phyloP scores from a whole-genome alignment of 2,797 vertebrate genomes.

The Esox masquinongy region DNA sequence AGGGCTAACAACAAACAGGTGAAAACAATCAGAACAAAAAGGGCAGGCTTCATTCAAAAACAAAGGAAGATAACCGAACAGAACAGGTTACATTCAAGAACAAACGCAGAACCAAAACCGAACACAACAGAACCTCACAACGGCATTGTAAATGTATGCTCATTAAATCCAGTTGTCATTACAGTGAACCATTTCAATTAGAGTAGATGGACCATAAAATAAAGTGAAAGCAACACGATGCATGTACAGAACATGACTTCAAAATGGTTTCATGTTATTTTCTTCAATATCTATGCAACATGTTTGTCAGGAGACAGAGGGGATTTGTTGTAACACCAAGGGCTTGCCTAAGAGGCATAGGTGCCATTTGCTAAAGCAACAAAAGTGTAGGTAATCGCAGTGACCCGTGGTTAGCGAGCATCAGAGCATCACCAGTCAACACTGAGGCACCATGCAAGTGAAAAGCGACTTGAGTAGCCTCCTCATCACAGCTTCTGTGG shows the following conservation, averaged over 20 bases:
- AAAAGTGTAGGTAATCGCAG: not conserved
- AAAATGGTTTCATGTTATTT: no score
- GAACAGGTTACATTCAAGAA: no score
- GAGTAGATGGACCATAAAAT: not conserved
- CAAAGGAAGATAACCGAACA: no score
- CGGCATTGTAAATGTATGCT: not conserved
- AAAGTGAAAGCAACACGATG: not conserved
- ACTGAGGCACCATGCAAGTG: slow-evolving; percentile 1
- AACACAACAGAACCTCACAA: no score
- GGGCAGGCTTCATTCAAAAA: no score
- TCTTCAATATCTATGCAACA: no score
- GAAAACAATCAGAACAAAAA: no score
- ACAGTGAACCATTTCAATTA: not conserved
- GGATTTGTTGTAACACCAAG: not conserved
- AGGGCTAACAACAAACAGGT: no score
- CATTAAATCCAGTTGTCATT: not conserved
- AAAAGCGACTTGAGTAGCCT: not conserved
- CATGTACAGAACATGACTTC: no score
- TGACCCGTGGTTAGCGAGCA: not conserved
- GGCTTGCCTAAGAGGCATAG: not conserved
- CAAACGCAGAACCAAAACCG: no score
- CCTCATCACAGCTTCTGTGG: not conserved
- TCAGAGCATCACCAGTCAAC: not conserved
- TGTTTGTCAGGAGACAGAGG: not conserved
- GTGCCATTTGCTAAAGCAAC: not conserved